Conservation (phyloP, 2,113 vertebrate species). For the Notiomystis cincta region DNA sequence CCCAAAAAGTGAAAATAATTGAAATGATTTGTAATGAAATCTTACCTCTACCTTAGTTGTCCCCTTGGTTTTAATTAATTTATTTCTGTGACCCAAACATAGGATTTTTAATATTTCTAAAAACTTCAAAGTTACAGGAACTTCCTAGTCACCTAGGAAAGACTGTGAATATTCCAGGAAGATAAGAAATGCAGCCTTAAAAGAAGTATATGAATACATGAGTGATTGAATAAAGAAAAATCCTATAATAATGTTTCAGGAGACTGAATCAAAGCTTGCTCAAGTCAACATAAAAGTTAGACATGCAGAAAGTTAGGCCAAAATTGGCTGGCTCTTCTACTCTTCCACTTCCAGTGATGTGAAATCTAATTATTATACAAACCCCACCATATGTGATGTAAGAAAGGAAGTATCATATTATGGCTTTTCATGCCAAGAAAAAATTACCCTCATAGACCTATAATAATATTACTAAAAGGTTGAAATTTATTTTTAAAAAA, state of each 20-base stretch:
- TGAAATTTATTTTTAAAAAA: no score
- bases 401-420: not conserved
- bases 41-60: not conserved
- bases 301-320: not conserved
- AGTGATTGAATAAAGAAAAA: not conserved
- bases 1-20: not conserved
- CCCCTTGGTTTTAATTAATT: not conserved
- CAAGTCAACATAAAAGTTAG: not conserved
- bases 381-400: accelerated
- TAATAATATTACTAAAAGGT: not conserved
- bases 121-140: not conserved
- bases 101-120: not conserved
- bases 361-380: not conserved
- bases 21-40: not conserved
- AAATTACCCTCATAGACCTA: not conserved
- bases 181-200: not conserved
- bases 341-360: not conserved
- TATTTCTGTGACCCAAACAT: not conserved
- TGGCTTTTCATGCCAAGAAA: not conserved
- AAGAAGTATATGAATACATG: not conserved
- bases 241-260: not conserved
- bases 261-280: not conserved
- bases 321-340: not conserved
- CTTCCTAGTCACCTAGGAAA: not conserved
- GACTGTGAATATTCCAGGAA: not conserved